Percentiles rank a stretch among this genome's conserved stretches.
phyloP scores from a whole-genome alignment of 2,797 vertebrate genomes.

The Gallirallus australis region DNA sequence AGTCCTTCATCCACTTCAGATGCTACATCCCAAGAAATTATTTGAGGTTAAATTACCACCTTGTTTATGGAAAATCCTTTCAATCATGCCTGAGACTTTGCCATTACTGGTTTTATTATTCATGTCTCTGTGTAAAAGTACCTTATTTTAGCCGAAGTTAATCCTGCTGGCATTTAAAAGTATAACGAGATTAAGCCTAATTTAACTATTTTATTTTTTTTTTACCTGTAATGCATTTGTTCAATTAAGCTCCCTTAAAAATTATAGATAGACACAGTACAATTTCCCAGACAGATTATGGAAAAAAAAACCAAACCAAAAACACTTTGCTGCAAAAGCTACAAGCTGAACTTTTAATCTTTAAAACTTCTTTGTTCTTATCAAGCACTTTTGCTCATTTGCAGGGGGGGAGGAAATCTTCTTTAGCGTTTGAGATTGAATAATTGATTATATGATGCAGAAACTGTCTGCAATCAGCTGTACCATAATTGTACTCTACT shows the following conservation, averaged over 20 bases:
- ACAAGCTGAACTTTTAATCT: background rate
- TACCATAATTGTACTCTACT: background rate
- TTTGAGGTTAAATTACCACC: background rate
- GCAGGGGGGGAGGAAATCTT: background rate
- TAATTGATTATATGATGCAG: background rate
- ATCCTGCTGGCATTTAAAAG: background rate
- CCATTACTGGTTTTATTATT: background rate
- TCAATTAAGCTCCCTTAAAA: background rate
- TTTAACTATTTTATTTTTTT: background rate
- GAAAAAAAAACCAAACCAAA: background rate
- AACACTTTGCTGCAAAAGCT: background rate
- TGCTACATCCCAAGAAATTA: background rate
- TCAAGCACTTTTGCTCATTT: background rate
- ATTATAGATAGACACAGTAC: background rate
- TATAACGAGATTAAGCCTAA: background rate
- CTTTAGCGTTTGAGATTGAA: background rate
- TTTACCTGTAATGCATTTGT: background rate
- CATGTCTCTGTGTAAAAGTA: background rate
- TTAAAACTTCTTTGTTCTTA: background rate
- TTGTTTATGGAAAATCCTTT: background rate
- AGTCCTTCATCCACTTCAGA: background rate
- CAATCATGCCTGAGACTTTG: background rate
- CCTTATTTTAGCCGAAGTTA: background rate
- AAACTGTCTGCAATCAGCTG: background rate
- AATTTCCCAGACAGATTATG: background rate